Conservation (phyloP, 2,797 vertebrate species). For the Coccyzus lansbergi region DNA sequence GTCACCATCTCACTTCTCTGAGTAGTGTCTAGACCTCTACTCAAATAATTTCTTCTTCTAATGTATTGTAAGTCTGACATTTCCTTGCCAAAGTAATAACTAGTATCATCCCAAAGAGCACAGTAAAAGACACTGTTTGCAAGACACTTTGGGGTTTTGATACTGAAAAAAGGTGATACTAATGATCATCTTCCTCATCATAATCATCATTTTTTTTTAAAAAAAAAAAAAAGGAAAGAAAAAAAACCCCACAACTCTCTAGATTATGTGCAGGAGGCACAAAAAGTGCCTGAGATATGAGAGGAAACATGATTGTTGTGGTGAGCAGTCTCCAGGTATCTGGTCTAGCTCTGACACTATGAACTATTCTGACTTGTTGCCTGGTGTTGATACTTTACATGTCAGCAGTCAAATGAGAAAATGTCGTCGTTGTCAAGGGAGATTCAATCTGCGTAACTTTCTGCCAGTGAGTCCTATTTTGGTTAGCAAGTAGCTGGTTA, state of each 20-base stretch:
- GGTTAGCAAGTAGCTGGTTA: background rate
- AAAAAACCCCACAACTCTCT: too few species aligned
- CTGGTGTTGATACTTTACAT: background rate
- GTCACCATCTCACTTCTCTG: background rate
- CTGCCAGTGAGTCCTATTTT: background rate
- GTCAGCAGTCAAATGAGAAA: background rate
- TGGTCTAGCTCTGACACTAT: background rate
- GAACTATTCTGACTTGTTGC: background rate
- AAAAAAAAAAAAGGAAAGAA: background rate
- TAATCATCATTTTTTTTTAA: background rate
- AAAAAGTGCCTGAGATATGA: background rate
- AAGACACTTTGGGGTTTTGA: background rate
- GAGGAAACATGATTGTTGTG: accelerated
- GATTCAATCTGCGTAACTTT: background rate
- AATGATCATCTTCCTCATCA: background rate
- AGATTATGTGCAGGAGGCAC: background rate
- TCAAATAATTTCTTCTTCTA: background rate
- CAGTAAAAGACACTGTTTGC: background rate
- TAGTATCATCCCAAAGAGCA: background rate
- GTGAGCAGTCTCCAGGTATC: background rate
- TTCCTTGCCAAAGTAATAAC: background rate
- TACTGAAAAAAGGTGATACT: background rate
- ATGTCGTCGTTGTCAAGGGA: background rate
- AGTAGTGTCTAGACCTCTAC: background rate
- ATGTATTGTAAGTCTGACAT: background rate